These are phyloP conservation scores for Psix sp. DNA, from an alignment of 1,140 invertebrate genomes.

Conservation along the genomic window DNA sequence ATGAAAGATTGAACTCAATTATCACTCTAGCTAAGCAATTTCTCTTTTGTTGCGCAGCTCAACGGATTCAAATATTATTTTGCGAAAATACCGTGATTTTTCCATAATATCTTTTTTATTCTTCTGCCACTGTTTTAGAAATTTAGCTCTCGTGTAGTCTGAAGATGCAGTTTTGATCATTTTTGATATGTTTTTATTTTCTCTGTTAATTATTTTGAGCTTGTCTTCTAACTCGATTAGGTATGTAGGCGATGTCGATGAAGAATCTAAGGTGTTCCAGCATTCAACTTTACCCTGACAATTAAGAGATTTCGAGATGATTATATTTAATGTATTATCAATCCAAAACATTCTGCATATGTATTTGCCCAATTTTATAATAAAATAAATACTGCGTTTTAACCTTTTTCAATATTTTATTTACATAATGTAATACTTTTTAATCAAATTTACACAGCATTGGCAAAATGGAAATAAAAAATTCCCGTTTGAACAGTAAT, in stretches of 20 bases:
- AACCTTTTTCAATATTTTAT: no score
- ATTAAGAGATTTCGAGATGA: slow-evolving; percentile 17
- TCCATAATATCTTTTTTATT: slow-evolving; percentile 31
- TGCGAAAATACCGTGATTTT: slow-evolving; percentile 38
- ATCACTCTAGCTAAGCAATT: no score
- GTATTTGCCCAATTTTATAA: background rate
- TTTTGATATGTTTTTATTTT: slow-evolving; percentile 59
- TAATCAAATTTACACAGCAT: no score
- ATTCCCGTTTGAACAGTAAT: no score
- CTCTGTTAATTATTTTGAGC: slow-evolving; percentile 30
- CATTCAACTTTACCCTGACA: slow-evolving; percentile 66
- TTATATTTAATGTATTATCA: background rate
- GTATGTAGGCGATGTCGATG: slow-evolving; percentile 7
- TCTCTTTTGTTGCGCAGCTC: no score
- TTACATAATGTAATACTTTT: no score
- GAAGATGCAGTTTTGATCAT: slow-evolving; percentile 40
- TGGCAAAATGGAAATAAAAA: no score
- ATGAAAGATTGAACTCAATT: no score
- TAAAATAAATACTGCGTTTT: no score
- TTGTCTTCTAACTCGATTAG: slow-evolving; percentile 15
- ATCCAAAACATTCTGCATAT: background rate
- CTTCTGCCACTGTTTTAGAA: slow-evolving; percentile 59
- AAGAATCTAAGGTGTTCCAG: slow-evolving; percentile 52
- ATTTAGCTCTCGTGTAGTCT: slow-evolving; percentile 47
- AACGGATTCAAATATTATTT: no score